These are phyloP conservation scores for Drosophila meridionalis DNA, from an alignment of 2,888 invertebrate species.

Conservation along the genomic window DNA sequence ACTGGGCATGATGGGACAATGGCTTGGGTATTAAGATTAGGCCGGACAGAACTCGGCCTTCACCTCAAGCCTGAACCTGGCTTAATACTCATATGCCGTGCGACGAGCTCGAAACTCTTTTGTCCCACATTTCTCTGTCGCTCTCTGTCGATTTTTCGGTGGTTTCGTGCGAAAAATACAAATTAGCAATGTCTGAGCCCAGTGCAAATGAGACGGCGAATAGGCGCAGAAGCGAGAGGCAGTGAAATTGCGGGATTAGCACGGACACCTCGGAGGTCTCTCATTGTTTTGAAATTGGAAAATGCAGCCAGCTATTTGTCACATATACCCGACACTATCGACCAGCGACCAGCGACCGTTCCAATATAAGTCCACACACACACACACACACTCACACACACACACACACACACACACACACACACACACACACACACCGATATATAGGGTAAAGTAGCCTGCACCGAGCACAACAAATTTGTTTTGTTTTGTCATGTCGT, in stretches of 20 bases:
- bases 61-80: conserved; percentile 62
- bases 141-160: conserved; percentile 17
- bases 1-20: conserved; percentile 46
- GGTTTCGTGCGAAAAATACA: conserved; percentile 64
- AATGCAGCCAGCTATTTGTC: conserved; percentile 68
- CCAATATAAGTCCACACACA: conserved; percentile 10
- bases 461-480: conserved; percentile 52
- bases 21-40: conserved; percentile 55
- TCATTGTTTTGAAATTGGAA: conserved; percentile 66
- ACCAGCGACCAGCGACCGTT: conserved; percentile 1
- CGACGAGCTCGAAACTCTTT: conserved; percentile 57
- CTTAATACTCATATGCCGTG: conserved; percentile 59
- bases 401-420: not conserved
- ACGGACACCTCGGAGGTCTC: conserved; percentile 66
- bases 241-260: conserved; percentile 75
- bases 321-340: conserved; percentile 31
- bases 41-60: conserved; percentile 37
- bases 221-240: conserved; percentile 14
- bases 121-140: conserved; percentile 22
- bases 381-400: conserved; percentile 5
- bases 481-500: conserved; percentile 82
- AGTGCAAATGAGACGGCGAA: conserved; percentile 11
- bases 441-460: conserved; percentile 28
- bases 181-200: conserved; percentile 55
- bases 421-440: not conserved